A percentile compares a stretch with the other conserved stretches of the same genome.
Conservation (phyloP, 2,797 vertebrate genomes). For the Vultur gryphus region DNA sequence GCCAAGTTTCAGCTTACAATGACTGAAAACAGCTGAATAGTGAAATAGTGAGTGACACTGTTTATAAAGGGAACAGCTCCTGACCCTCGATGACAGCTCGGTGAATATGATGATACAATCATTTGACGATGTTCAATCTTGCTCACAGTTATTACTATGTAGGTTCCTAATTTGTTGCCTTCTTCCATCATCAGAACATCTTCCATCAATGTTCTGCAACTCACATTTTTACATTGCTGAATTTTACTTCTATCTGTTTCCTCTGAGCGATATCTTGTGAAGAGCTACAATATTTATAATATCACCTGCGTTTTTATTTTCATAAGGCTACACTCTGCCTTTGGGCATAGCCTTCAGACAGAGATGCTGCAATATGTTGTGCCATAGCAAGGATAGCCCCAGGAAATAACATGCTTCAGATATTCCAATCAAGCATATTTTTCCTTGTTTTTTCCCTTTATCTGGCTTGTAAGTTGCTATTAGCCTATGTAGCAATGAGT, state of each 20-base stretch:
- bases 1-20: slow-evolving; percentile 24
- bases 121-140: neutral
- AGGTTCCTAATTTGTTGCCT: neutral
- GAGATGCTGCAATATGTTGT: neutral
- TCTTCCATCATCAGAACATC: neutral
- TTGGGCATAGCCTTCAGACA: neutral
- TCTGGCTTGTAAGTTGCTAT: neutral
- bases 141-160: neutral
- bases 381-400: neutral
- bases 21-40: slow-evolving; percentile 48
- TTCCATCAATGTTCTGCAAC: neutral
- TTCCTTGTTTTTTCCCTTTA: neutral
- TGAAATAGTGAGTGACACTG: slow-evolving; percentile 36
- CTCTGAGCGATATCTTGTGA: neutral
- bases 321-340: neutral
- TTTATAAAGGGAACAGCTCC: slow-evolving; percentile 17
- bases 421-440: neutral
- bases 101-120: slow-evolving; percentile 1
- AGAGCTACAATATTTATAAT: neutral
- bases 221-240: neutral
- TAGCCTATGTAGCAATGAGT: neutral
- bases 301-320: slow-evolving; percentile 19
- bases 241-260: neutral
- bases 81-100: neutral
- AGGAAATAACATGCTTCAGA: neutral